Base-by-base conservation (phyloP, 1,140 invertebrate genomes). In the Papilio machaon region DNA sequence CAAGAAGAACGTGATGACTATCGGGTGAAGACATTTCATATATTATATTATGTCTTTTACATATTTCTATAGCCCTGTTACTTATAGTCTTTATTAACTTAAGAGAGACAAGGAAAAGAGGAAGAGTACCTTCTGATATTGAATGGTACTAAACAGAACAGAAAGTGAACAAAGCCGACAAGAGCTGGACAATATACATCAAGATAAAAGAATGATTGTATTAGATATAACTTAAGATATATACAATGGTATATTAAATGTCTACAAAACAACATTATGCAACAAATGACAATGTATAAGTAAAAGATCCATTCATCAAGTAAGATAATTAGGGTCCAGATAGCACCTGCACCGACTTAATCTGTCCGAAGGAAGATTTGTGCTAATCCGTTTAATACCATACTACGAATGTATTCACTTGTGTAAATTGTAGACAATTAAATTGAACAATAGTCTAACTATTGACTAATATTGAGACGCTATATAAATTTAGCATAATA, bases 301-400 rank as follows among this genome's bases (percentile, higher is more conserved):
- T 30, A 1, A 43, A 84, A 58, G 80, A 75, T 85, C 85, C 84
- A 86, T 86, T 86, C 83, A 82, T 86, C 85, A 86, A 86, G 80
- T 82, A 79, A 86, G 85, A 85, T 86, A 86, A 86, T 86, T 86
- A 86, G 81, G 49, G 73, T 75, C 75, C 80, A 83, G 78, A 83
- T 83, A 84, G 9, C 83, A 85, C 84, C 85, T 86, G 85, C 80
- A 64, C 80, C 77, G 84, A 83, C 83, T 86, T 86, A 86, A 81
- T 70, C 64, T 83, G 84, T 85, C 84, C 82, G 64, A 67, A 79
- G 77, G 80, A 79, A 80, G 84, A 83, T 82, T 80, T 47, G 73
- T n/a, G 52, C 9, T 76, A 73, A 83, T 60, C 77, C 77, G 46
- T 64, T 47, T 67, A 79, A 79, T 79, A 19, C 77, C 15, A 9